A percentile compares a stretch with the other conserved stretches of the same genome.
These are phyloP conservation scores for Callionymus lyra DNA, from an alignment of 2,113 vertebrate species.

Conservation along the genomic window DNA sequence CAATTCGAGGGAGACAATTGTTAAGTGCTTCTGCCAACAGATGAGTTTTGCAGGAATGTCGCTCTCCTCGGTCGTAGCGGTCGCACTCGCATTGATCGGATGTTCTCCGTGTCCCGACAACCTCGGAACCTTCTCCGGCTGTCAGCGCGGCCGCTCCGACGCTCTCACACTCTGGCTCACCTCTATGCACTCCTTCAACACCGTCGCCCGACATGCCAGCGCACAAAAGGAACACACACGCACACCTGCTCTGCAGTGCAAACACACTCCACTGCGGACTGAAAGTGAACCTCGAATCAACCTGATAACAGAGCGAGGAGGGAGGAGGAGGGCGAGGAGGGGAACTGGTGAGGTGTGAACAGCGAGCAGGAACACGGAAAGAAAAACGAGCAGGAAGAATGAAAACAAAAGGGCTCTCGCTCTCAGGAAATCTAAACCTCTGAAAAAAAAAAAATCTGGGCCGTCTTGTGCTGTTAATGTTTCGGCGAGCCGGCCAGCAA, in stretches of 20 bases:
- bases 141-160: slow-evolving; percentile 34
- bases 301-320: slow-evolving; percentile 4
- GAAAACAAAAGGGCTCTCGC: slow-evolving; percentile 6
- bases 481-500: no score
- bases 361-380: background rate
- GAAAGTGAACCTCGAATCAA: slow-evolving; percentile 3
- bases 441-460: no score
- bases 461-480: no score
- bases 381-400: background rate
- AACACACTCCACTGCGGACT: slow-evolving; percentile 7
- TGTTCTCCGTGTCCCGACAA: slow-evolving; percentile 25
- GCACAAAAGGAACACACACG: slow-evolving; percentile 23
- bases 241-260: slow-evolving; percentile 15
- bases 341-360: background rate
- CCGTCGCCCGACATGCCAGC: slow-evolving; percentile 7
- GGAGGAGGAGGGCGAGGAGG: background rate
- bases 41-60: slow-evolving; percentile 33
- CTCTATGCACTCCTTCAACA: slow-evolving; percentile 49
- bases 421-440: no score
- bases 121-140: slow-evolving; percentile 23
- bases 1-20: slow-evolving; percentile 3
- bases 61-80: slow-evolving; percentile 7
- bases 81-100: slow-evolving; percentile 21
- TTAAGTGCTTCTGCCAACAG: slow-evolving; percentile 52
- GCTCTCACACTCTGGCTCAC: slow-evolving; percentile 46